Evolutionary conservation across 2,797 vertebrate species (phyloP), one percentile per base, ranked within the genome.

Genomic region (Sebastes hopkinsi): DNA sequence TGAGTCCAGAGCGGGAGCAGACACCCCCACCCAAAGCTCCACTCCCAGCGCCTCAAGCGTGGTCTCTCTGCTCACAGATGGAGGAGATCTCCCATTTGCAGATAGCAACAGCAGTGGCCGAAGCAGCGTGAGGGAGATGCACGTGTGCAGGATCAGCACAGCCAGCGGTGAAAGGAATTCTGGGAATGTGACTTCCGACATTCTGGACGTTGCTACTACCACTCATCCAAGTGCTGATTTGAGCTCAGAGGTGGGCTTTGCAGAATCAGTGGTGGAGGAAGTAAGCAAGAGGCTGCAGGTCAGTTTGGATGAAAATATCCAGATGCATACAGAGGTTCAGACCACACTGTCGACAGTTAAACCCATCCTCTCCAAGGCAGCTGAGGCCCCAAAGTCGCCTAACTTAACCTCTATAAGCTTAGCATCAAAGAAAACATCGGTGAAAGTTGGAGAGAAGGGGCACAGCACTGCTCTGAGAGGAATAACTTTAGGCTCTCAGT

Each of bases 121-220:
- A 9, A 83, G 90, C 72, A 96, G 95, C 0, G 92, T 96, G 60
- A 92, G 89, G 80, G 95, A 95, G 79, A 80, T 92, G 72, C 68
- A 58, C 4, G 59, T 90, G 22, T 80, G 82, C 78, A 84, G 70
- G 32, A 20, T 90, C 13, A 91, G 86, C 67, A 62, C 22, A 3
- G 55, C 72, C 38, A 23, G 27, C 13, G 18, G 8, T 18, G 83
- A 85, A 42, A 69, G 29, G 62, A 85, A 84, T 87, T 90, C 87
- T 67, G 89, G 80, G 59, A 82, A 85, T 61, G 82, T 64, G 14
- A 85, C 88, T 18, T 85, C 87, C 58, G 77, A 80, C 5, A 4
- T n/a, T 23, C 6, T n/a, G 27, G 86, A 81, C n/a, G 18, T 67
- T 12, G 11, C 59, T 18, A 7, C 52, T 3, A 16, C 60, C 18